Percentiles rank a stretch among this genome's conserved stretches.
Evolutionary conservation across 2,797 vertebrate species (phyloP).

Genomic region (Spea hammondii): DNA sequence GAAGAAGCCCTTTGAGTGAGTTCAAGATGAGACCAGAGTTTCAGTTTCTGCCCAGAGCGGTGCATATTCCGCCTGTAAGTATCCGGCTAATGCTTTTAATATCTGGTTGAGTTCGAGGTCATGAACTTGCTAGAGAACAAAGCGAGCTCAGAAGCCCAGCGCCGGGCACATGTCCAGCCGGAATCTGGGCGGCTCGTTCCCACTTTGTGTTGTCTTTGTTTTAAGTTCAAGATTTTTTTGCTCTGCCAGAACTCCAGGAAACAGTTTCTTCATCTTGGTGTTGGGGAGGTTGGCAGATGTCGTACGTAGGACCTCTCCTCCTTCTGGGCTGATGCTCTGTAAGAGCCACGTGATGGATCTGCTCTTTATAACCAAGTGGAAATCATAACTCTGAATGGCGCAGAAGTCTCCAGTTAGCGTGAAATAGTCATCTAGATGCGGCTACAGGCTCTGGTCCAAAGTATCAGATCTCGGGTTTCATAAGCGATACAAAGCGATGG

Average conservation of each 20-base stretch:
- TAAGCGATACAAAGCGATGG: no score
- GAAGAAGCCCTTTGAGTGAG: not conserved
- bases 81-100: conserved; percentile 25
- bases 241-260: conserved; percentile 8
- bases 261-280: not conserved
- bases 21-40: conserved; percentile 11
- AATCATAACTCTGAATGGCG: not conserved
- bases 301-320: not conserved
- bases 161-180: conserved; percentile 12
- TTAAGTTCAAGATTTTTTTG: not conserved
- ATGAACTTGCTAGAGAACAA: conserved; percentile 35
- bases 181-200: conserved; percentile 25
- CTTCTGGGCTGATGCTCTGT: not conserved
- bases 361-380: not conserved
- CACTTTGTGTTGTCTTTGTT: conserved; percentile 27
- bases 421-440: no score
- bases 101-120: conserved; percentile 29
- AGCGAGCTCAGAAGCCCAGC: conserved; percentile 4
- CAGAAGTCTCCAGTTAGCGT: not conserved
- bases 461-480: no score
- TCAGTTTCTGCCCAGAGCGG: not conserved
- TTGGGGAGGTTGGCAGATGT: not conserved
- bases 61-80: conserved; percentile 16
- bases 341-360: not conserved
- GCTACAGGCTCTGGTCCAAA: no score